Evolutionary conservation across 2,113 vertebrate species (phyloP).

Genomic region (Anolis sagrei): DNA sequence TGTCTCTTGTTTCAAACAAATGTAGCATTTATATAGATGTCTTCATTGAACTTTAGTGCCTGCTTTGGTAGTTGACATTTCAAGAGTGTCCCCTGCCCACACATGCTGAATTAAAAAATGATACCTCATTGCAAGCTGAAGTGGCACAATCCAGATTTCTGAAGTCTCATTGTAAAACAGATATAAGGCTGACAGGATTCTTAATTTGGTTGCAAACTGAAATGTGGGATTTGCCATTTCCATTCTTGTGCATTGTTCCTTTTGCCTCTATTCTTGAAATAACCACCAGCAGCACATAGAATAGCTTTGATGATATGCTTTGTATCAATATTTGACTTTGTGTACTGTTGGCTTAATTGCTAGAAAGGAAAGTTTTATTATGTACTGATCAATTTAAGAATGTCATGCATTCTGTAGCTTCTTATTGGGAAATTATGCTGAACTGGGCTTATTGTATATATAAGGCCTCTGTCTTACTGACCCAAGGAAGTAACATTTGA

Average conservation of each 20-base stretch:
- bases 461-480: slow-evolving; percentile 48
- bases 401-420: neutral
- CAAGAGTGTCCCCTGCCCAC: no score
- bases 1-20: neutral
- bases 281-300: slow-evolving; percentile 41
- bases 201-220: neutral
- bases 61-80: neutral
- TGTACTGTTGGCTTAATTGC: slow-evolving; percentile 49
- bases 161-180: neutral
- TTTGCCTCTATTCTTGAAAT: slow-evolving; percentile 31
- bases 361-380: slow-evolving; percentile 7
- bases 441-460: neutral
- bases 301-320: slow-evolving; percentile 44
- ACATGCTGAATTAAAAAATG: neutral
- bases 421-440: neutral
- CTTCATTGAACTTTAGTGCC: neutral
- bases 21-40: neutral
- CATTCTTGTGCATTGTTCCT: slow-evolving; percentile 34
- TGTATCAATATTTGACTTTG: slow-evolving; percentile 27
- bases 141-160: neutral
- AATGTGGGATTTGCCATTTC: slow-evolving; percentile 9
- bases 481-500: slow-evolving; percentile 69
- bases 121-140: neutral
- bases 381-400: slow-evolving; percentile 62
- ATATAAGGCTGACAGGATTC: neutral